Evolutionary conservation across 1,140 invertebrate species (phyloP).

Genomic region (Pseudomyrmex flavicornis): DNA sequence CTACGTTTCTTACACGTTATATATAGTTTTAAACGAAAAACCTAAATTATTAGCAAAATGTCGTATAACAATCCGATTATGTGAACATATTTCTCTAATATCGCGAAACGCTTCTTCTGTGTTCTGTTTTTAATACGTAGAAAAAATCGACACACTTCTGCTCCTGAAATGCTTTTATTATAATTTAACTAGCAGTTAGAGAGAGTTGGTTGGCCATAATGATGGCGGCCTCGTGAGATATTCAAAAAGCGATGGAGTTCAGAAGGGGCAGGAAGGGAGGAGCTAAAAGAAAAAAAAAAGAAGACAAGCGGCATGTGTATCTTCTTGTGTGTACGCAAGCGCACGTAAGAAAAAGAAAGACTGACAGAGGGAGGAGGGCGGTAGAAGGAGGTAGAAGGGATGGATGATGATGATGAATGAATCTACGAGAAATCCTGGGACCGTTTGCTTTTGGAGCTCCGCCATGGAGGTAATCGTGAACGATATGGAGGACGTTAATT

Average conservation of each 20-base stretch:
- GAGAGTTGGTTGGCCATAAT: slow-evolving; percentile 69
- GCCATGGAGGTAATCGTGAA: slow-evolving; percentile 68
- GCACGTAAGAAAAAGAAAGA: slow-evolving; percentile 48
- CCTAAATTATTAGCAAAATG: slow-evolving; percentile 7
- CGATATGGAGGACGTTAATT: slow-evolving; percentile 58
- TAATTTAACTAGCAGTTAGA: slow-evolving; percentile 45
- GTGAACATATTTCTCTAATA: neutral
- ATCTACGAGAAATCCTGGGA: slow-evolving; percentile 78
- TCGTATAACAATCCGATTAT: slow-evolving; percentile 14
- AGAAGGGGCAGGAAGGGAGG: slow-evolving; percentile 65
- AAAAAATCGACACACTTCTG: slow-evolving; percentile 56
- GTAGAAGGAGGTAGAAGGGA: slow-evolving; percentile 74
- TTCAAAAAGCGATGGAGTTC: slow-evolving; percentile 75
- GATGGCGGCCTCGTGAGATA: slow-evolving; percentile 78
- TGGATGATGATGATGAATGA: slow-evolving; percentile 82
- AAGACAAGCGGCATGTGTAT: slow-evolving; percentile 38
- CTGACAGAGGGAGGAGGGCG: slow-evolving; percentile 12
- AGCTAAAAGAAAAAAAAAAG: slow-evolving; percentile 71
- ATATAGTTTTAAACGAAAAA: no score
- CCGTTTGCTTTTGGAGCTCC: slow-evolving; percentile 76
- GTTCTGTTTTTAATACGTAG: neutral
- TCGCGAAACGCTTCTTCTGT: neutral
- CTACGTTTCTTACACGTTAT: slow-evolving; percentile 55
- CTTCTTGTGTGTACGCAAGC: neutral
- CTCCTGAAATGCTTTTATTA: slow-evolving; percentile 65